Evolutionary conservation across 2,113 vertebrate species (phyloP).

Genomic region (Parus major): DNA sequence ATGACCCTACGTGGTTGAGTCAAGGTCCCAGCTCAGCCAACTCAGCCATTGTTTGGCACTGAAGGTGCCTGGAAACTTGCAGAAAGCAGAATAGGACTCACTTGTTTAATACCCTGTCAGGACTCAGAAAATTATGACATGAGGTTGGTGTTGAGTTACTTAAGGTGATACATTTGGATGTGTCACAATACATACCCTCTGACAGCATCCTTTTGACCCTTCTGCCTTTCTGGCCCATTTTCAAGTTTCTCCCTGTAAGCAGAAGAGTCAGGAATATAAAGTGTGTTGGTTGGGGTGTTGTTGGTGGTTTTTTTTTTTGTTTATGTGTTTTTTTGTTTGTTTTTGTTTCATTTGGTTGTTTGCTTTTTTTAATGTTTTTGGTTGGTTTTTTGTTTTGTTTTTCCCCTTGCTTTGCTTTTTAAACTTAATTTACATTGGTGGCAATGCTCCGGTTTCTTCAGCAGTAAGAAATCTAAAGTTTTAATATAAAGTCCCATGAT

Average conservation of each 20-base stretch:
- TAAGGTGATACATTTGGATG: not conserved
- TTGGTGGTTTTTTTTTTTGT: too few species aligned
- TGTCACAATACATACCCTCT: not conserved
- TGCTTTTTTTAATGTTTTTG: not conserved
- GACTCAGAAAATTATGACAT: not conserved
- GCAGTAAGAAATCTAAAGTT: not conserved
- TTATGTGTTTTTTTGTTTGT: not conserved
- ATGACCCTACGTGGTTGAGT: fast-evolving
- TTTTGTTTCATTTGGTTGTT: not conserved
- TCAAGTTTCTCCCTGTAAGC: not conserved
- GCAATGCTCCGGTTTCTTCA: not conserved
- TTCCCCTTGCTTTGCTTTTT: not conserved
- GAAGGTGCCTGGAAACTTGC: not conserved
- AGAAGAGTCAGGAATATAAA: not conserved
- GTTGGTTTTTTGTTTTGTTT: not conserved
- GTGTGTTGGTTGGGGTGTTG: not conserved
- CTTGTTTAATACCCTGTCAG: not conserved
- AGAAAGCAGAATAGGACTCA: not conserved
- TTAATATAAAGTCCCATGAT: not conserved
- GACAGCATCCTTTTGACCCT: not conserved
- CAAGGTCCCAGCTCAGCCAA: not conserved
- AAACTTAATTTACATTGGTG: not conserved
- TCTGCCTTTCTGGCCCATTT: not conserved
- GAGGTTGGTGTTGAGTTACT: not conserved
- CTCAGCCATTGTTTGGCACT: not conserved